Evolutionary conservation across 2,888 invertebrate genomes (phyloP), one percentile per base, ranked within the genome.

Genomic region (Nomada flava): DNA sequence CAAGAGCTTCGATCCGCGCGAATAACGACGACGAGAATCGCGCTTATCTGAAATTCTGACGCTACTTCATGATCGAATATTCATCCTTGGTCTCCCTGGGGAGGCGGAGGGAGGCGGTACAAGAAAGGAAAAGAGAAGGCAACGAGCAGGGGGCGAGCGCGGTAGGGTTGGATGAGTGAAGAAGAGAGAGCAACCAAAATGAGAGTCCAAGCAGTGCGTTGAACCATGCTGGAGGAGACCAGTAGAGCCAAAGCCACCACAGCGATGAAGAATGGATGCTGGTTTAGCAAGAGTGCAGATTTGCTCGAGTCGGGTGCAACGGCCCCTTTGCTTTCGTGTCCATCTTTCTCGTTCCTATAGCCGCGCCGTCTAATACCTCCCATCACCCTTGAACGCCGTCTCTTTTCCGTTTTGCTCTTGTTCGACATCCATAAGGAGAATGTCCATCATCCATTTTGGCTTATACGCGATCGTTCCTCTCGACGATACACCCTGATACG

Each of bases 251-350:
- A 88, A 89, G 86, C 84, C 86, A 87, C 86, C 89, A 80, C 71
- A 88, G 89, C 88, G 91, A 92, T 92, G 92, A 93, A 89, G 92
- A 92, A 91, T 92, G 92, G 91, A 91, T 90, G 91, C 92, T 92
- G 92, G 91, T 92, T 93, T 92, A 91, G 90, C 90, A 89, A 89
- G 91, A 92, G 92, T 92, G 91, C 92, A 93, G 91, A 93, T 93
- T 93, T 91, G 89, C 85, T 86, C 82, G 86, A 84, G 79, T 88
- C 88, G 92, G 88, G 93, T 93, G 93, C 93, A 93, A 93, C 90
- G 93, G 92, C 93, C 93, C 90, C 92, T 91, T 90, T 73, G 76
- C 88, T 89, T 89, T 92, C 89, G 85, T 87, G 87, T 89, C 90
- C 77, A 67, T 77, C 82, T 88, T 80, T 80, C 72, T 85, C 89